Conservation (phyloP, 2,888 invertebrate genomes). For the Charanyca ferruginea region DNA sequence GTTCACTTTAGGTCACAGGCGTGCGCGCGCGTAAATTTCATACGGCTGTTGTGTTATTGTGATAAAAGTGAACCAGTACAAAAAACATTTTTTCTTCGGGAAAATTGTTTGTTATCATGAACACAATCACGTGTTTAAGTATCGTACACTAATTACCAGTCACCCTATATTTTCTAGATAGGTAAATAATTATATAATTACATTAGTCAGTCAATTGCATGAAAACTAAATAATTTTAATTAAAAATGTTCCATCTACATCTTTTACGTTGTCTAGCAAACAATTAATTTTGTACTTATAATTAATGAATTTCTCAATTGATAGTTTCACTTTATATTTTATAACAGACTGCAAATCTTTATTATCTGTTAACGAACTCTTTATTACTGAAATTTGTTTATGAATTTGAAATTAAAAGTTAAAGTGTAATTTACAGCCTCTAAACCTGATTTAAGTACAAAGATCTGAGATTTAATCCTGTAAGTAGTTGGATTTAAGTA, state of each 20-base stretch:
- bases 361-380: constrained; percentile 2
- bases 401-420: constrained; percentile 8
- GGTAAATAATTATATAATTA: too few relatives aligned
- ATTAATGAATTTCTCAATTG: constrained; percentile 1
- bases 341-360: not conserved
- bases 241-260: not conserved
- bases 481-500: constrained; percentile 28
- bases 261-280: not conserved
- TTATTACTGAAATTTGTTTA: not conserved
- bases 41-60: too few relatives aligned
- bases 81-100: too few relatives aligned
- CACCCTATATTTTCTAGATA: too few relatives aligned
- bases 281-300: not conserved
- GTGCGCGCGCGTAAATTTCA: too few relatives aligned
- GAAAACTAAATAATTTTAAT: not conserved
- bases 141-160: too few relatives aligned
- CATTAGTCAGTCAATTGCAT: not conserved
- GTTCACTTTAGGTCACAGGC: too few relatives aligned
- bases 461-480: constrained; percentile 23
- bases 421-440: constrained; percentile 5
- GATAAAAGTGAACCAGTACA: too few relatives aligned
- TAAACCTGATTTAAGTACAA: not conserved
- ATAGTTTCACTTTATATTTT: constrained; percentile 14
- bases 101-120: too few relatives aligned
- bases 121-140: too few relatives aligned